A percentile compares a stretch with the other conserved stretches of the same genome.
These are phyloP conservation scores for Eutrigla gurnardus DNA, from an alignment of 2,797 vertebrate species.

Conservation along the genomic window DNA sequence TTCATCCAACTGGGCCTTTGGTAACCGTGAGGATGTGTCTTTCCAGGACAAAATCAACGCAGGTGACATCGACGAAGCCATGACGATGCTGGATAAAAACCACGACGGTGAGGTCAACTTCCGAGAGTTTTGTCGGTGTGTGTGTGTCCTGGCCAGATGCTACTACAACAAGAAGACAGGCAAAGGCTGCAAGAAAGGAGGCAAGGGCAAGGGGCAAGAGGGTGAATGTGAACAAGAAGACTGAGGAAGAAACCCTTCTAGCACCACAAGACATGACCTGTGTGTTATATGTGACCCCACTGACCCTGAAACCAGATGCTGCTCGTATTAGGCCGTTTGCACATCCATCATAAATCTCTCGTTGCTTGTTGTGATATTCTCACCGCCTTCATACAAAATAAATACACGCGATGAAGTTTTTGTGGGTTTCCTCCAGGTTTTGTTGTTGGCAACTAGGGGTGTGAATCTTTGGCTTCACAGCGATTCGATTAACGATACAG, in stretches of 20 bases:
- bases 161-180: conserved; percentile 69
- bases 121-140: conserved; percentile 76
- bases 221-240: conserved; percentile 22
- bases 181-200: conserved; percentile 54
- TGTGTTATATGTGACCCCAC: not conserved
- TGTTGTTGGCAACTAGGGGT: not conserved
- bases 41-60: conserved; percentile 69
- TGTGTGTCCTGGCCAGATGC: conserved; percentile 67
- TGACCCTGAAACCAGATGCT: not conserved
- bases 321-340: not conserved
- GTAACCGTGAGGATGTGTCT: conserved; percentile 14
- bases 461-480: no score
- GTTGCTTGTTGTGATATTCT: not conserved
- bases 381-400: conserved; percentile 11
- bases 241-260: conserved; percentile 20
- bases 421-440: not conserved
- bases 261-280: not conserved
- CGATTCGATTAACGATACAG: no score
- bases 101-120: conserved; percentile 81
- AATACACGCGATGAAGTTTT: conserved; percentile 30
- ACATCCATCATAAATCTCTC: not conserved
- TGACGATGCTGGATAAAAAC: conserved; percentile 80
- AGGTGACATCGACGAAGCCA: conserved; percentile 69
- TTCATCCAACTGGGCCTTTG: not conserved
- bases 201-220: conserved; percentile 44